Evolutionary conservation across 2,113 vertebrate species (phyloP).

Genomic region (Cheilinus undulatus): DNA sequence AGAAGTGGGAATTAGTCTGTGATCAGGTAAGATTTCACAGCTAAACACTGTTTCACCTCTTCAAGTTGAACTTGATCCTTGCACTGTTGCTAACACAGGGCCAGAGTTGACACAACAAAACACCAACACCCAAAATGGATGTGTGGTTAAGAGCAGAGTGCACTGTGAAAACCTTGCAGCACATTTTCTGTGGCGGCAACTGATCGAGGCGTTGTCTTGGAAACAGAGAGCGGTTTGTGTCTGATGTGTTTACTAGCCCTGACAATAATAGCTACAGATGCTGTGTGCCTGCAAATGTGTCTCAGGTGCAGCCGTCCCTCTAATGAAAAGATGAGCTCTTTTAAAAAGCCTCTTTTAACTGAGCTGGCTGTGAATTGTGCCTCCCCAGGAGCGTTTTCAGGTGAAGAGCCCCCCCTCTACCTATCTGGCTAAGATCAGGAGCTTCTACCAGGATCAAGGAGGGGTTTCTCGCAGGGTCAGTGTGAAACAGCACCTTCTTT

Average conservation of each 20-base stretch:
- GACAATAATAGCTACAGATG: constrained; percentile 9
- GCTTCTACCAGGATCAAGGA: constrained; percentile 91
- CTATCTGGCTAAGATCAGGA: constrained; percentile 94
- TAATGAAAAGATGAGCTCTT: not conserved
- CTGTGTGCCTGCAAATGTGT: not conserved
- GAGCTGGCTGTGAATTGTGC: constrained; percentile 6
- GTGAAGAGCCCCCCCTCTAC: constrained; percentile 93
- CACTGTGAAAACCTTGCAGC: constrained; percentile 11
- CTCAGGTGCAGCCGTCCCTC: not conserved
- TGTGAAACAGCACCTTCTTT: not conserved
- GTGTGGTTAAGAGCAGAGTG: constrained; percentile 7
- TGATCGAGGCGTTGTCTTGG: constrained; percentile 63
- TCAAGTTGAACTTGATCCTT: not conserved
- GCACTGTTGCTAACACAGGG: not conserved
- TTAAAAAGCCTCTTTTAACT: not conserved
- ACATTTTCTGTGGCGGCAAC: constrained; percentile 37
- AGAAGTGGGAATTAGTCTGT: constrained; percentile 98
- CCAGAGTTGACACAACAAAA: constrained; percentile 24
- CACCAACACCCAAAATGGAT: constrained; percentile 1
- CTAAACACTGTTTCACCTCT: not conserved
- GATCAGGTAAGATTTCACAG: constrained; percentile 86
- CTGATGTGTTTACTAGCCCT: constrained; percentile 26
- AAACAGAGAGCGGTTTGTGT: constrained; percentile 51
- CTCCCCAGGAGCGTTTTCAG: constrained; percentile 92
- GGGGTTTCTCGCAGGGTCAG: constrained; percentile 91